phyloP scores from a whole-genome alignment of 2,113 vertebrate species.

The Aramus guarauna region DNA sequence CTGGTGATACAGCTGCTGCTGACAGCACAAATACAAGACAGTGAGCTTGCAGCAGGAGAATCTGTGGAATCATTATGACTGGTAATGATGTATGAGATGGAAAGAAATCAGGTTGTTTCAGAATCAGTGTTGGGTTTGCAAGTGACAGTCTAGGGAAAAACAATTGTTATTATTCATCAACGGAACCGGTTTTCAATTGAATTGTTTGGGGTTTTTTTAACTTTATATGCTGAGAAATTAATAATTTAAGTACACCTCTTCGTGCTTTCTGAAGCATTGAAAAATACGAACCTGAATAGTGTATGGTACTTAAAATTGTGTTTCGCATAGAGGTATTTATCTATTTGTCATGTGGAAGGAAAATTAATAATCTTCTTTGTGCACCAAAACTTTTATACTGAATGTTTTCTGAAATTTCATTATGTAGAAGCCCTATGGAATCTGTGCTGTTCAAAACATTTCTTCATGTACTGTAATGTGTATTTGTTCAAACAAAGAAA shows the following conservation, averaged over 20 bases:
- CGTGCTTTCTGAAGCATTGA: neutral
- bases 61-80: neutral
- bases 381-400: constrained; percentile 13
- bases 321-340: constrained; percentile 35
- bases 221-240: neutral
- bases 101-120: neutral
- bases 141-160: neutral
- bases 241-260: constrained; percentile 8
- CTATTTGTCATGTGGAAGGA: constrained; percentile 38
- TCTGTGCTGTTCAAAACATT: constrained; percentile 42
- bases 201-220: neutral
- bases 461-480: constrained; percentile 41
- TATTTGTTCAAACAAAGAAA: constrained; percentile 68
- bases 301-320: constrained; percentile 16
- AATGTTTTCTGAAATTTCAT: constrained; percentile 29
- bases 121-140: neutral
- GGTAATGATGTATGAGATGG: neutral
- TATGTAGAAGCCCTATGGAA: neutral
- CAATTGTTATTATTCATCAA: neutral
- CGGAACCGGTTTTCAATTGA: neutral
- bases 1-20: neutral
- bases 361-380: constrained; percentile 40
- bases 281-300: neutral
- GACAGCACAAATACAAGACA: neutral
- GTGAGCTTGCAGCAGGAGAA: neutral